A percentile compares a stretch with the other conserved stretches of the same genome.
phyloP scores from a whole-genome alignment of 2,113 vertebrate genomes.

The Neolamprologus brichardi region DNA sequence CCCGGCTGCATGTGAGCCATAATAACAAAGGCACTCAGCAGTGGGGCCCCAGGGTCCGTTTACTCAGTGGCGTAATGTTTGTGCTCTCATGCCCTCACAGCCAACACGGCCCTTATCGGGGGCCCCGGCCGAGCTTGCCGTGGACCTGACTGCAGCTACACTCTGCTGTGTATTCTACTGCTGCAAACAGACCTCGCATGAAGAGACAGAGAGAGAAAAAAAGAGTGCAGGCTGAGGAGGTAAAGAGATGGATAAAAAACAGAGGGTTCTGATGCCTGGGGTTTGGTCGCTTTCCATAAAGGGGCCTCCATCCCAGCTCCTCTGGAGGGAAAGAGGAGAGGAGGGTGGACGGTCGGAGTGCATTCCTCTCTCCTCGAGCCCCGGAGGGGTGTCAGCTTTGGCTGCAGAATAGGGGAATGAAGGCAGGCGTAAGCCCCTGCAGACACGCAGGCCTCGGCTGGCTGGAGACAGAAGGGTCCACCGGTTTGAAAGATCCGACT shows the following conservation, averaged over 20 bases:
- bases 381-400: constrained; percentile 56
- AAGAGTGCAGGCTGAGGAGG: constrained; percentile 24
- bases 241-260: constrained; percentile 40
- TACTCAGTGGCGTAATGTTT: constrained; percentile 77
- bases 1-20: constrained; percentile 44
- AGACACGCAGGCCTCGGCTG: constrained; percentile 50
- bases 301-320: constrained; percentile 42
- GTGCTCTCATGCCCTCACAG: constrained; percentile 61
- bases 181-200: constrained; percentile 55
- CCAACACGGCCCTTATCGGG: constrained; percentile 56
- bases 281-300: constrained; percentile 57
- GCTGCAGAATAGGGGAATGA: constrained; percentile 35
- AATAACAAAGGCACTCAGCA: constrained; percentile 67
- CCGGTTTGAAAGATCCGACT: background rate
- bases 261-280: constrained; percentile 37
- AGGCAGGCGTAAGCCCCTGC: constrained; percentile 53
- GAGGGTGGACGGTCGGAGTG: constrained; percentile 44
- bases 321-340: constrained; percentile 39
- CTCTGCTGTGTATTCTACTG: constrained; percentile 38
- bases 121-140: constrained; percentile 6
- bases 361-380: constrained; percentile 56
- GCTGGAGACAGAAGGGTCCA: constrained; percentile 3
- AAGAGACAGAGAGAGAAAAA: constrained; percentile 19
- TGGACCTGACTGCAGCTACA: constrained; percentile 12
- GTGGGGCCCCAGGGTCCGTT: constrained; percentile 63